These are phyloP conservation scores for Neotragus moschatus DNA, from an alignment of 2,113 vertebrate species.

Conservation along the genomic window DNA sequence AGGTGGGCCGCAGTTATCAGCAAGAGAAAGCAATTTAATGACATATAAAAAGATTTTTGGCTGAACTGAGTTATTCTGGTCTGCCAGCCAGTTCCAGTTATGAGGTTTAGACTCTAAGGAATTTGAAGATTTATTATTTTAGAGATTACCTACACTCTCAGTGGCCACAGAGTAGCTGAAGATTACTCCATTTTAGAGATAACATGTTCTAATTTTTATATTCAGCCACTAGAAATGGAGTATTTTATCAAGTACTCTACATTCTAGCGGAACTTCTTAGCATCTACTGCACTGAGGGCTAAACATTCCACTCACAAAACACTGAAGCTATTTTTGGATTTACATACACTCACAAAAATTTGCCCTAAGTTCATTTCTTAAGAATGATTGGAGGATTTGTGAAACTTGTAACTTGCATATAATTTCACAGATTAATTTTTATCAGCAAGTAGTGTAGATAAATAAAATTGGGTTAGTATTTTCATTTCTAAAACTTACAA, in stretches of 20 bases:
- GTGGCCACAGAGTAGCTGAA: background rate
- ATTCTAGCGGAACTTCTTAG: background rate
- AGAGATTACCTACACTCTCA: background rate
- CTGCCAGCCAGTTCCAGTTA: background rate
- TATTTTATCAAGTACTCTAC: constrained; percentile 20
- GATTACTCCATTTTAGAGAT: background rate
- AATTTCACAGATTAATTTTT: constrained; percentile 4
- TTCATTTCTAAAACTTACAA: background rate
- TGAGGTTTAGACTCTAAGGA: background rate
- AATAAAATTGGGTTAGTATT: background rate
- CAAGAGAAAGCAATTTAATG: constrained; percentile 1
- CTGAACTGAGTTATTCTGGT: background rate
- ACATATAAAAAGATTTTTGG: background rate
- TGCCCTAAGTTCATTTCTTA: background rate
- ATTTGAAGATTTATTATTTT: constrained; percentile 6
- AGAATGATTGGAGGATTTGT: background rate
- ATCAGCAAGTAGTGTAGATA: background rate
- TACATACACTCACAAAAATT: background rate
- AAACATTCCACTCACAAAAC: background rate
- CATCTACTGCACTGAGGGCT: background rate
- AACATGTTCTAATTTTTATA: constrained; percentile 13
- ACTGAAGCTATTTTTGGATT: background rate
- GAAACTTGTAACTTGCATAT: background rate
- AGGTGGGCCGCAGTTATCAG: background rate
- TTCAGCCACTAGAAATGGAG: background rate